These are phyloP conservation scores for Erpobdella octoculata DNA, from an alignment of 2,888 invertebrate species.

Conservation along the genomic window DNA sequence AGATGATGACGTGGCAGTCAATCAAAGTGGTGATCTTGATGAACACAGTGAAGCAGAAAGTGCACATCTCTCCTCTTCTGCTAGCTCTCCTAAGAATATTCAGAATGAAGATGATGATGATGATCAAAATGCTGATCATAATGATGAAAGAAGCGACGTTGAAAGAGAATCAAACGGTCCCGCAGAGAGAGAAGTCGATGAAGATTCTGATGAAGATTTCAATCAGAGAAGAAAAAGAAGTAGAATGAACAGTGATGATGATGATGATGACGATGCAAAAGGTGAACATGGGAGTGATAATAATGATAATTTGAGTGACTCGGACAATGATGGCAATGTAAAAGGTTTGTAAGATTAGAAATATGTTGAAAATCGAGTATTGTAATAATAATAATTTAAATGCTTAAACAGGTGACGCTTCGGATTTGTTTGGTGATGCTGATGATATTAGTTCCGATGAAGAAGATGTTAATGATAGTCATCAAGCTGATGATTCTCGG, in stretches of 20 bases:
- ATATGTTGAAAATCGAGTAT: background rate
- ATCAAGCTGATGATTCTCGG: constrained; percentile 20
- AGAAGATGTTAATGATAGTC: constrained; percentile 48
- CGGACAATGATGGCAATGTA: background rate
- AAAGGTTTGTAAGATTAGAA: background rate
- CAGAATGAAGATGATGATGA: constrained; percentile 16
- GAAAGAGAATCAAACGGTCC: background rate
- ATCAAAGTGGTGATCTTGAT: constrained; percentile 8
- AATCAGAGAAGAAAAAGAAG: constrained; percentile 38
- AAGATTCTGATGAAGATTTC: constrained; percentile 31
- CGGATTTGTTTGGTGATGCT: constrained; percentile 83
- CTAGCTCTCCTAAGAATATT: background rate
- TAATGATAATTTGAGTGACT: background rate
- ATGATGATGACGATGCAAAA: constrained; percentile 30
- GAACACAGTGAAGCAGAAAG: background rate
- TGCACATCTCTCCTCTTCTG: too few species aligned
- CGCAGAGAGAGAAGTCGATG: too few species aligned
- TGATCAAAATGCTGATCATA: background rate
- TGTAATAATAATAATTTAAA: background rate
- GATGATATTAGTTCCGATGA: constrained; percentile 81
- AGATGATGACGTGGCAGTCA: constrained; percentile 18
- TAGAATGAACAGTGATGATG: constrained; percentile 35
- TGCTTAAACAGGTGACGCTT: constrained; percentile 61
- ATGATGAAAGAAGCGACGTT: background rate
- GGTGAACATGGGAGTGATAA: background rate